Percentiles rank a stretch among this genome's conserved stretches.
Evolutionary conservation across 2,113 vertebrate species (phyloP).

Genomic region (Eubucco bourcierii): DNA sequence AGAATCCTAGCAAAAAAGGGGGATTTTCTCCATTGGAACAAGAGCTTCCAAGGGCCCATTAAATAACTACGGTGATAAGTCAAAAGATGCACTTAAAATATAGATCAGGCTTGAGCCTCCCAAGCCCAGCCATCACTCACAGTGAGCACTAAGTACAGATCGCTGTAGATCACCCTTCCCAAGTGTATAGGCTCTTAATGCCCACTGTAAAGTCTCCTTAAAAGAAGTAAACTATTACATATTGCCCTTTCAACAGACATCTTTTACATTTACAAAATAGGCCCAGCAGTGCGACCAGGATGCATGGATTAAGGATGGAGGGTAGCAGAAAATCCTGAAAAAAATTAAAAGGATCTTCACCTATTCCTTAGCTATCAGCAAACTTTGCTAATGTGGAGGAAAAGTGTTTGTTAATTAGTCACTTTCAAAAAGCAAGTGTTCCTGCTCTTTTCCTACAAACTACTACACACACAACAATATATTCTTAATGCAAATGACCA

Average conservation of each 20-base stretch:
- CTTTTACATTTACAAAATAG: not conserved
- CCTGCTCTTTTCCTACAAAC: not conserved
- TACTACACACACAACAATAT: fast-evolving
- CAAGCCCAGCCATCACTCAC: conserved; percentile 23
- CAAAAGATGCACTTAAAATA: conserved; percentile 55
- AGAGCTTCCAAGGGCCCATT: conserved; percentile 13
- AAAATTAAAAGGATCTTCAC: not conserved
- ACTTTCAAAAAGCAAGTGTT: not conserved
- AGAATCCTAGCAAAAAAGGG: conserved; percentile 38
- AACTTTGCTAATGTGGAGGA: fast-evolving
- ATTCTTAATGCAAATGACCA: not conserved
- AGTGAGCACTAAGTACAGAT: not conserved
- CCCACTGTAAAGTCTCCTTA: not conserved
- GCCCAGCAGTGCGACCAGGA: not conserved
- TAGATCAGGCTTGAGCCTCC: conserved; percentile 35
- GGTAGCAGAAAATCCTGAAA: not conserved
- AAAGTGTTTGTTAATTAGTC: not conserved
- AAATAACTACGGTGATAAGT: conserved; percentile 51
- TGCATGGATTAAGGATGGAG: not conserved
- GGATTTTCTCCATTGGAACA: conserved; percentile 20
- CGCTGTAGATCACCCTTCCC: not conserved
- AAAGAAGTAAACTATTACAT: not conserved
- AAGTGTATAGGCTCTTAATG: not conserved
- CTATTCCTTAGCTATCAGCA: not conserved
- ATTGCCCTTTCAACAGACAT: not conserved